Percentiles rank a stretch among this genome's conserved stretches.
Conservation (phyloP, 2,113 vertebrate genomes). For the Caranx ignobilis region DNA sequence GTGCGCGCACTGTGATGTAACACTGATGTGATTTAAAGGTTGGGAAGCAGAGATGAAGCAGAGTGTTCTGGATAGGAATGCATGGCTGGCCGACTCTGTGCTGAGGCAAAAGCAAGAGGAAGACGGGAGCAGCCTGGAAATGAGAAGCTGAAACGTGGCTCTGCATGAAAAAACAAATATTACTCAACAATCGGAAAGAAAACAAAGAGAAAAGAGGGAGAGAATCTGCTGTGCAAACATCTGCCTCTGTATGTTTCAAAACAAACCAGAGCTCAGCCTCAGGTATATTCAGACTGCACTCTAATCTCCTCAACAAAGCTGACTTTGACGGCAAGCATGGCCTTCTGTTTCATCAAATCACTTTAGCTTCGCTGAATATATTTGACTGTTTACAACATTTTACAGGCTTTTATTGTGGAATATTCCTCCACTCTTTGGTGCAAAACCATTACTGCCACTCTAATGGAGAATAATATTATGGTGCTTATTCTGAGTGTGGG, state of each 20-base stretch:
- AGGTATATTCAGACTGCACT: conserved; percentile 36
- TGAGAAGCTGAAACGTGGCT: conserved; percentile 51
- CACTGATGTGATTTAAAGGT: conserved; percentile 78
- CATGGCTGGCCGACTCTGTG: conserved; percentile 66
- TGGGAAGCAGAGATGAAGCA: conserved; percentile 77
- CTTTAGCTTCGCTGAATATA: conserved; percentile 28
- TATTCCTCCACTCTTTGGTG: not conserved
- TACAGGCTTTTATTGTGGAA: conserved; percentile 6
- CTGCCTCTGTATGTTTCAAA: conserved; percentile 28
- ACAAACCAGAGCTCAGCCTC: conserved; percentile 40
- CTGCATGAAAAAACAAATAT: conserved; percentile 36
- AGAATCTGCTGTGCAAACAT: conserved; percentile 41
- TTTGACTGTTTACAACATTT: conserved; percentile 33
- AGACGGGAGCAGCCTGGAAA: conserved; percentile 59
- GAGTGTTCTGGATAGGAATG: conserved; percentile 82
- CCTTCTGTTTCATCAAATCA: conserved; percentile 31
- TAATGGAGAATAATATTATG: not conserved
- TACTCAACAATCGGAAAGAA: conserved; percentile 4
- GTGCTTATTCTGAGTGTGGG: not conserved
- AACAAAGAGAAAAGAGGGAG: not conserved
- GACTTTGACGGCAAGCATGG: conserved; percentile 36
- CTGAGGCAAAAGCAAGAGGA: conserved; percentile 42
- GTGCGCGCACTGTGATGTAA: conserved; percentile 70
- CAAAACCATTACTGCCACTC: not conserved
- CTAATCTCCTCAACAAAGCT: conserved; percentile 43